A percentile compares a stretch with the other conserved stretches of the same genome.
These are phyloP conservation scores for Tautogolabrus adspersus DNA, from an alignment of 2,113 vertebrate genomes.

Conservation along the genomic window DNA sequence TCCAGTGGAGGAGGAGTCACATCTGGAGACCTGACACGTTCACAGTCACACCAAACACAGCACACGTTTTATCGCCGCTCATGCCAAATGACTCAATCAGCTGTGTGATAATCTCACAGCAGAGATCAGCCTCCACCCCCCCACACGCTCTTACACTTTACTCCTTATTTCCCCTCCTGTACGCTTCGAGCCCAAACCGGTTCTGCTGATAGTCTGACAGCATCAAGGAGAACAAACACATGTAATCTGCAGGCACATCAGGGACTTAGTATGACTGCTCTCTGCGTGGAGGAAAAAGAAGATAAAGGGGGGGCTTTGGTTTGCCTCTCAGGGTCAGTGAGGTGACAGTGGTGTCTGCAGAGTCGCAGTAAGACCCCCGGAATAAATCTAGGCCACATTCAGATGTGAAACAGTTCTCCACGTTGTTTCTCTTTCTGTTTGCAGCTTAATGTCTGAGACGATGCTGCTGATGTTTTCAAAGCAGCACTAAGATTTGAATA, in stretches of 20 bases:
- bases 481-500: constrained; percentile 70
- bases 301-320: constrained; percentile 30
- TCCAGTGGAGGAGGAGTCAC: background rate
- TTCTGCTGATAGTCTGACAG: constrained; percentile 30
- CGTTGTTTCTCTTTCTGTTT: too few species aligned
- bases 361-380: constrained; percentile 30
- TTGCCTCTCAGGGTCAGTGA: constrained; percentile 35
- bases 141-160: background rate
- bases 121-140: constrained; percentile 17
- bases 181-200: constrained; percentile 30
- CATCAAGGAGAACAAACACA: constrained; percentile 9
- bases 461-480: constrained; percentile 72
- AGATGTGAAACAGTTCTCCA: constrained; percentile 61
- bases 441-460: constrained; percentile 63
- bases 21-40: constrained; percentile 23
- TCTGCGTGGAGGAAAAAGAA: constrained; percentile 28
- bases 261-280: constrained; percentile 6
- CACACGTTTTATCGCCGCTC: constrained; percentile 18
- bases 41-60: constrained; percentile 11
- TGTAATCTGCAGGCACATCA: constrained; percentile 9
- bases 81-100: constrained; percentile 36
- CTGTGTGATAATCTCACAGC: constrained; percentile 39
- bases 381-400: constrained; percentile 63
- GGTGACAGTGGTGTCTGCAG: constrained; percentile 55
- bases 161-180: background rate